A percentile compares a stretch with the other conserved stretches of the same genome.
phyloP scores from a whole-genome alignment of 2,888 invertebrate genomes.

The Chromoteleia sp. region DNA sequence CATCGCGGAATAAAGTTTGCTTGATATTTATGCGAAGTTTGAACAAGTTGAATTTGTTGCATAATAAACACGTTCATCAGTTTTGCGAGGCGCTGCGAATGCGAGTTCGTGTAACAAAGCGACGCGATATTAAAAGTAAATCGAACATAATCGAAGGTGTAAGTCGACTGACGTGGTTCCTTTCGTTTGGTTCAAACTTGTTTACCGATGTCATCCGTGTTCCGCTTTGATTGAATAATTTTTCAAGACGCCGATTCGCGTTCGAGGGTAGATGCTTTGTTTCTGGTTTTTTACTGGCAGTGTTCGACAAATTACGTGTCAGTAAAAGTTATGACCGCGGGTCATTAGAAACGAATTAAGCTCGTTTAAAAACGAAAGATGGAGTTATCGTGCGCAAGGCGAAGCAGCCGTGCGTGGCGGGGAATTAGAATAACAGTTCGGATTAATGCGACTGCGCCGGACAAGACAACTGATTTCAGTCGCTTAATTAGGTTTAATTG shows the following conservation, averaged over 20 bases:
- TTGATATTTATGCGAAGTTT: slow-evolving; percentile 45
- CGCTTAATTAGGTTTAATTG: slow-evolving; percentile 29
- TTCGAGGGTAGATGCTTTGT: slow-evolving; percentile 1
- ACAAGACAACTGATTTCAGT: slow-evolving; percentile 44
- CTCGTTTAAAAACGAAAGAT: slow-evolving; percentile 60
- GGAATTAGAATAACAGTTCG: slow-evolving; percentile 47
- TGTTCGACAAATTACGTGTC: slow-evolving; percentile 54
- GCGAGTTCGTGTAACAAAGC: slow-evolving; percentile 3
- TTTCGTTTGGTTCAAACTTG: no score
- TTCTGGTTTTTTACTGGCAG: slow-evolving; percentile 29
- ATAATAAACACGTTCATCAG: slow-evolving; percentile 50
- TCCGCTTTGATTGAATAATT: no score
- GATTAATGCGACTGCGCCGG: slow-evolving; percentile 43
- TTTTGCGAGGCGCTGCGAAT: background rate
- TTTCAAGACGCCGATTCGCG: background rate
- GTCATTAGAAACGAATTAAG: slow-evolving; percentile 67
- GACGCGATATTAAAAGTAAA: slow-evolving; percentile 26
- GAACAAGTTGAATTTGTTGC: slow-evolving; percentile 46
- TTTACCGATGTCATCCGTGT: no score
- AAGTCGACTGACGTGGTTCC: slow-evolving; percentile 9
- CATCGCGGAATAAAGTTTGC: slow-evolving; percentile 54
- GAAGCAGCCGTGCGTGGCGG: slow-evolving; percentile 41
- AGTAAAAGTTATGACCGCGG: slow-evolving; percentile 56
- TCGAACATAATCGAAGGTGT: slow-evolving; percentile 22
- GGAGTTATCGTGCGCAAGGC: slow-evolving; percentile 22